These are phyloP conservation scores for Lasiurus cinereus DNA, from an alignment of 2,113 vertebrate species.

Conservation along the genomic window DNA sequence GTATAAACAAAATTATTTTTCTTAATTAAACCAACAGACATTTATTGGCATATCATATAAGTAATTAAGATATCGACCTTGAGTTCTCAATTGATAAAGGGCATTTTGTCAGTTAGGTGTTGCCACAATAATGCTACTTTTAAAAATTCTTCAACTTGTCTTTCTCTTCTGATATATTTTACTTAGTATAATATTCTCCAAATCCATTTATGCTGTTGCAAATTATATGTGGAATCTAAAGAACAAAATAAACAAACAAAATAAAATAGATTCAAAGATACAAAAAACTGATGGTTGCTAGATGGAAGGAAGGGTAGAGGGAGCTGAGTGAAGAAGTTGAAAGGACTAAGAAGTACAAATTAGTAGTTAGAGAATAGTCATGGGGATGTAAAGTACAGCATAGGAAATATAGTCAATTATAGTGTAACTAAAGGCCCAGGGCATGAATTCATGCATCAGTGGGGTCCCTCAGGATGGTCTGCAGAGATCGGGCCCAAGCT, in stretches of 20 bases:
- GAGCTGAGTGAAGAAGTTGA: background rate
- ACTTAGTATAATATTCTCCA: background rate
- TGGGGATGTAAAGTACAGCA: too few relatives aligned
- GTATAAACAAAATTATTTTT: background rate
- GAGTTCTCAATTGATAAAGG: background rate
- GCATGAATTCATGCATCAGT: too few relatives aligned
- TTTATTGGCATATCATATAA: background rate
- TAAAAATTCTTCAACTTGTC: background rate
- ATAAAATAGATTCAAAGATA: background rate
- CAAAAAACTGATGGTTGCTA: background rate
- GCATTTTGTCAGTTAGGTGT: background rate
- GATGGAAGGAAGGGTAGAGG: background rate
- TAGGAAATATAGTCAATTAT: background rate
- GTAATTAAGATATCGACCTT: background rate
- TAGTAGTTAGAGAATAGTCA: background rate
- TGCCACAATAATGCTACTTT: background rate
- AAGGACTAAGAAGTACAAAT: background rate
- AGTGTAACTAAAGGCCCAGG: too few relatives aligned
- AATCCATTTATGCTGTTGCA: background rate
- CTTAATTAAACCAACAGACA: background rate
- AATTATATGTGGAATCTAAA: background rate
- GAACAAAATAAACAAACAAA: background rate
- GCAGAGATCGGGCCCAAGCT: too few relatives aligned
- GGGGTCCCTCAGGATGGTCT: too few relatives aligned
- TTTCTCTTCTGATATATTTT: background rate